These are phyloP conservation scores for Drosophila rhopaloa DNA, from an alignment of 1,140 invertebrate species.

Conservation along the genomic window DNA sequence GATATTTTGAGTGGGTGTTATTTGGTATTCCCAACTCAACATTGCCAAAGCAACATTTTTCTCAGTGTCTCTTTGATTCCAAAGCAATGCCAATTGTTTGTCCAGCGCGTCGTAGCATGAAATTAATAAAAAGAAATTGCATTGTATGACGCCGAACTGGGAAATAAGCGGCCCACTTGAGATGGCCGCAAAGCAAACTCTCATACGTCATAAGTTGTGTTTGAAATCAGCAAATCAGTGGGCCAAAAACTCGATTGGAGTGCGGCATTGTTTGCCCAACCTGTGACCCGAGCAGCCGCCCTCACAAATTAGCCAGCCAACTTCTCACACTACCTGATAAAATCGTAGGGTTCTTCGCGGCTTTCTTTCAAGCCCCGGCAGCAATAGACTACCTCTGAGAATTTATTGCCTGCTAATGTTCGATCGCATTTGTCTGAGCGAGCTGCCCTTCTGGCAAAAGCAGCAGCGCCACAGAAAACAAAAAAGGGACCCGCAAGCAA, in stretches of 20 bases:
- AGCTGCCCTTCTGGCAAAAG: constrained; percentile 24
- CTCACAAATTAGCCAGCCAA: constrained; percentile 32
- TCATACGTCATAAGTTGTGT: constrained; percentile 15
- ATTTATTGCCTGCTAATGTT: constrained; percentile 81
- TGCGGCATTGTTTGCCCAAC: constrained; percentile 22
- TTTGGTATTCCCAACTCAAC: too few species aligned
- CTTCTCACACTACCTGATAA: constrained; percentile 12
- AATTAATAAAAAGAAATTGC: constrained; percentile 79
- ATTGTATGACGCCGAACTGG: constrained; percentile 51
- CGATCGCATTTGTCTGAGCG: constrained; percentile 67
- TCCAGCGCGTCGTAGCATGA: constrained; percentile 65
- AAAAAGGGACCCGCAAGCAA: constrained; percentile 15
- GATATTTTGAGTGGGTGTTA: too few species aligned
- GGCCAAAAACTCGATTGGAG: constrained; percentile 5
- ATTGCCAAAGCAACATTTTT: neutral
- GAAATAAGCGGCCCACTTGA: constrained; percentile 51
- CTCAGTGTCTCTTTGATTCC: constrained; percentile 1
- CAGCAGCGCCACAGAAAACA: constrained; percentile 11
- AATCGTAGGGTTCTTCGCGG: constrained; percentile 31
- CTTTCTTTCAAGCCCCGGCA: constrained; percentile 48
- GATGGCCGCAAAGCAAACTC: constrained; percentile 18
- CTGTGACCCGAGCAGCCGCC: constrained; percentile 14
- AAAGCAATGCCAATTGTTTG: constrained; percentile 62
- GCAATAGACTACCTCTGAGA: constrained; percentile 69
- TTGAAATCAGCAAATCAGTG: constrained; percentile 10